Conservation (phyloP, 2,113 vertebrate species). For the Amphiprion ocellaris region DNA sequence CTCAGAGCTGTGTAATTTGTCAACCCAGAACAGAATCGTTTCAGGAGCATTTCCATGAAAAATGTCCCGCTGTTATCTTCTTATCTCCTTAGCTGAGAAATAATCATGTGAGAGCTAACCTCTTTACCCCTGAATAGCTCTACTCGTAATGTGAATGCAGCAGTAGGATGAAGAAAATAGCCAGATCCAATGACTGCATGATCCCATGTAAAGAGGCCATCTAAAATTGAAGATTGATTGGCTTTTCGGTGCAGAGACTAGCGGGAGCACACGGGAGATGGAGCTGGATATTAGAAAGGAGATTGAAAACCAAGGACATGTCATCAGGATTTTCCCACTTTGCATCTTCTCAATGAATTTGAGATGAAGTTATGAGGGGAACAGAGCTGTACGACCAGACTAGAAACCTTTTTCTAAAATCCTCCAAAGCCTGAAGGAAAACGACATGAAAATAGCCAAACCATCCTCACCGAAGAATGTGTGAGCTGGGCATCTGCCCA, state of each 20-base stretch:
- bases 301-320: conserved; percentile 66
- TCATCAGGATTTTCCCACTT: conserved; percentile 46
- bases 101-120: conserved; percentile 36
- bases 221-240: conserved; percentile 53
- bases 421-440: conserved; percentile 23
- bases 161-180: conserved; percentile 21
- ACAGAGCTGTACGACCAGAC: conserved; percentile 15
- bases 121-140: conserved; percentile 20
- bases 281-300: conserved; percentile 57
- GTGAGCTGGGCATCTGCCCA: not conserved
- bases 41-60: conserved; percentile 45
- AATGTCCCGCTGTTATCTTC: conserved; percentile 18
- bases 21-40: too few species aligned
- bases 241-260: conserved; percentile 7
- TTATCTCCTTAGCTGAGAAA: conserved; percentile 5
- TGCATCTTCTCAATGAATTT: conserved; percentile 51
- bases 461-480: conserved; percentile 1
- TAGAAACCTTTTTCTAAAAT: not conserved
- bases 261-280: conserved; percentile 18
- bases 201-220: conserved; percentile 22
- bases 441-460: conserved; percentile 8
- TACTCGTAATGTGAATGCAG: conserved; percentile 15
- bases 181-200: conserved; percentile 7
- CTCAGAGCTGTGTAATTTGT: too few species aligned
- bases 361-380: conserved; percentile 48